phyloP scores from a whole-genome alignment of 1,140 invertebrate genomes.

The Danaus melanippus region DNA sequence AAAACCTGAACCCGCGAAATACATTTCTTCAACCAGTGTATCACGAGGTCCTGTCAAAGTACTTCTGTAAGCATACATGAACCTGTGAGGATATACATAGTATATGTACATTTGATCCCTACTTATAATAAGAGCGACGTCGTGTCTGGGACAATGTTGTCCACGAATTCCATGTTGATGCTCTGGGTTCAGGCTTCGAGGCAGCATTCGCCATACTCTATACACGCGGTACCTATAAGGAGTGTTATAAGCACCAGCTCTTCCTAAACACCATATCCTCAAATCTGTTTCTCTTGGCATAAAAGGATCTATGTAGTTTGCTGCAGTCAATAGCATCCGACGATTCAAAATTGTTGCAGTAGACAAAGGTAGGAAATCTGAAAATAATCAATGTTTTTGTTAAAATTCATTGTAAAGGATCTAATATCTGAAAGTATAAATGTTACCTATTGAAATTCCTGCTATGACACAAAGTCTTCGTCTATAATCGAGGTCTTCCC shows the following conservation, averaged over 20 bases:
- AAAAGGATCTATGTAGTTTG: constrained; percentile 35
- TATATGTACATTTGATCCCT: constrained; percentile 44
- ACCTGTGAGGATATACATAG: constrained; percentile 3
- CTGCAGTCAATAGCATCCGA: constrained; percentile 32
- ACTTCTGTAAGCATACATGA: constrained; percentile 24
- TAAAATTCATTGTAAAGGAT: not conserved
- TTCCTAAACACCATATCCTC: constrained; percentile 40
- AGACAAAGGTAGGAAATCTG: constrained; percentile 30
- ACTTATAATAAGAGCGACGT: constrained; percentile 34
- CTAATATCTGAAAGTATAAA: not conserved
- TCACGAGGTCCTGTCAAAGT: constrained; percentile 14
- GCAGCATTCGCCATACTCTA: constrained; percentile 33
- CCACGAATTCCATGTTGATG: constrained; percentile 38
- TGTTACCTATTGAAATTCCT: constrained; percentile 34
- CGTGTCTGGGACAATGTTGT: constrained; percentile 32
- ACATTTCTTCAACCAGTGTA: constrained; percentile 6
- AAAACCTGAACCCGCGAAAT: constrained; percentile 32
- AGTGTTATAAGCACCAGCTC: constrained; percentile 22
- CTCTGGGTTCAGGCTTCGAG: constrained; percentile 39
- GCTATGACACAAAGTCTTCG: constrained; percentile 22
- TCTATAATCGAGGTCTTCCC: constrained; percentile 18
- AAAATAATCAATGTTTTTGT: constrained; percentile 11
- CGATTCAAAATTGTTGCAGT: constrained; percentile 35
- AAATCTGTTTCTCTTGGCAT: constrained; percentile 29
- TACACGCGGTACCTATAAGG: constrained; percentile 47